These are phyloP conservation scores for Sminthurinus signatus DNA, from an alignment of 1,140 invertebrate genomes.

Conservation along the genomic window DNA sequence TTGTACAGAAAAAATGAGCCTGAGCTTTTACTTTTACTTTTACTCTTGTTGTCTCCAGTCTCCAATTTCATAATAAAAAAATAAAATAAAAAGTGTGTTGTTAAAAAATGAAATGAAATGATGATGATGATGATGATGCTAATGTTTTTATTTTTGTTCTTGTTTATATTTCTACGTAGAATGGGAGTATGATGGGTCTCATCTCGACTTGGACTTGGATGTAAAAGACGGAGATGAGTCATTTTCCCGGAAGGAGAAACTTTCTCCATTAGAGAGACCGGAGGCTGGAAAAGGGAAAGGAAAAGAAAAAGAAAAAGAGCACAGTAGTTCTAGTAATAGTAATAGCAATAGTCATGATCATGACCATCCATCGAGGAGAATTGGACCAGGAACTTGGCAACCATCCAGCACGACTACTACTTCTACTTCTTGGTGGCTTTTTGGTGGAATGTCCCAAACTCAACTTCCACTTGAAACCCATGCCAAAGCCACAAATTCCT, in stretches of 20 bases:
- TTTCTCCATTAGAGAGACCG: constrained; percentile 11
- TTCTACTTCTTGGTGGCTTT: constrained; percentile 33
- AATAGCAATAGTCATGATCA: background rate
- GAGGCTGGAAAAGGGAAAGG: background rate
- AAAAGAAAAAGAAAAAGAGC: background rate
- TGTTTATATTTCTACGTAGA: constrained; percentile 26
- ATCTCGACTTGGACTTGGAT: background rate
- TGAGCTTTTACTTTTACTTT: too few relatives aligned
- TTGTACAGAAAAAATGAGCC: too few relatives aligned
- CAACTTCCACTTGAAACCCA: background rate
- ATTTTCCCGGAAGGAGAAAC: constrained; percentile 10
- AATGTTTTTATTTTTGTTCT: constrained; percentile 17
- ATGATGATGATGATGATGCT: too few relatives aligned
- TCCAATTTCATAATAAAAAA: background rate
- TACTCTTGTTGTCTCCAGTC: too few relatives aligned
- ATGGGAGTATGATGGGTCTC: constrained; percentile 25
- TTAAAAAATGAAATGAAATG: constrained; percentile 13
- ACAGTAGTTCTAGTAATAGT: background rate
- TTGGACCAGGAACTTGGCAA: constrained; percentile 25
- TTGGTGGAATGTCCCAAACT: constrained; percentile 25
- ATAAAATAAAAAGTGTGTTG: background rate
- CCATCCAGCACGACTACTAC: too few relatives aligned
- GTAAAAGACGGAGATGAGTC: constrained; percentile 15
- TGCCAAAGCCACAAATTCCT: background rate
- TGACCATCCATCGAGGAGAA: constrained; percentile 1